Evolutionary conservation across 2,888 invertebrate genomes (phyloP), one percentile per base, ranked within the genome.

Genomic region (Sphaerophoria rueppellii): DNA sequence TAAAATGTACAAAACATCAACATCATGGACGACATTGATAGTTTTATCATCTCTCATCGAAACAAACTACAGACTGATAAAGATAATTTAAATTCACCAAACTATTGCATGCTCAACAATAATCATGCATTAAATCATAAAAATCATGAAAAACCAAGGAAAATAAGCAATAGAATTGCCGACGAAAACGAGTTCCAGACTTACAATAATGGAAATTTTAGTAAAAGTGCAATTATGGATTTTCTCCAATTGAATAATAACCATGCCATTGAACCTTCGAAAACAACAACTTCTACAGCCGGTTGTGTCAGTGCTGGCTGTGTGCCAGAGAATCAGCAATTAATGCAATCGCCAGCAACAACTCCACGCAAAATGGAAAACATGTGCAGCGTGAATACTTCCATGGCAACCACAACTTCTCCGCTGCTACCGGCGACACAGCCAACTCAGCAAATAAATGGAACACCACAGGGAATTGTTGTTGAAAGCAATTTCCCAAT

Each of bases 1-100:
- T 32, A 67, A 48, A 65, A 58, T 71, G 35, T 40, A 4, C 14
- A 67, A 16, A 12, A n/a, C 40, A 16, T 24, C 4, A 40, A 37
- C 16, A 76, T 32, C 6, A 83, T 83, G 83, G 74, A 86, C 46
- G 43, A 60, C 4, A 67, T 82, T 4, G 82, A 86, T 9, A 70
- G 43, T 11, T 86, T 74, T 14, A 48, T 86, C 4, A 50, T n/a
- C 6, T n/a, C 34, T 4, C 82, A 86, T 7, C 60, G 40, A 34
- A 40, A 48, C 11, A 86, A 82, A 60, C 5, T 86, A 0, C 34
- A 77, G 37, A 58, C 14, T 0, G 86, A 86, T 54, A 74, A 60
- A 61, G 54, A 77, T 6, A 32, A 52, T 43, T 63, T 86, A 52
- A 11, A 14, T 50, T 46, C 24, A 40, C n/a, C 40, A 9, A 67